Conservation (phyloP, 1,140 invertebrate species). For the Zaprionus kolodkinae region DNA sequence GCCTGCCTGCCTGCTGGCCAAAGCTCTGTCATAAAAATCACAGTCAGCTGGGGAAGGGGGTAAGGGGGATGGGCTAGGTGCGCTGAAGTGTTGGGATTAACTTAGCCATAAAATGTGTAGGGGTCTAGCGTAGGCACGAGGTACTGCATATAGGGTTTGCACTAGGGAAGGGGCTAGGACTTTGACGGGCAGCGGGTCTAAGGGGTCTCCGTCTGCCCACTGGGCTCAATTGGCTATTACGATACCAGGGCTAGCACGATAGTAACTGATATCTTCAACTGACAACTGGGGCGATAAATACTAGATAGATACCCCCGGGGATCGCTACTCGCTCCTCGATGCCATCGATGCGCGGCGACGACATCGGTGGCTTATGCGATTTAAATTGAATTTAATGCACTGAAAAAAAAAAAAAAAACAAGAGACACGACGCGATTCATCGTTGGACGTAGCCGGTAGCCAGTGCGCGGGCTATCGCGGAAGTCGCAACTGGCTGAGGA, state of each 20-base stretch:
- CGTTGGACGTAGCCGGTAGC: constrained; percentile 19
- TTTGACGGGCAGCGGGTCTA: too few relatives aligned
- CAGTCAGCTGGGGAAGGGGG: constrained; percentile 26
- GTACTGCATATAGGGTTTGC: too few relatives aligned
- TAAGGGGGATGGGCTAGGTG: constrained; percentile 16
- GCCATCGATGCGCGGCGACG: too few relatives aligned
- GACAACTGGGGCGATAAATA: constrained; percentile 54
- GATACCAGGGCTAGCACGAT: constrained; percentile 42
- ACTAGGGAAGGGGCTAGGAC: too few relatives aligned
- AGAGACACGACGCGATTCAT: constrained; percentile 56
- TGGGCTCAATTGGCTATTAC: constrained; percentile 59
- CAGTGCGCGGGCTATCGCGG: constrained; percentile 17
- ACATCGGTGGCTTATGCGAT: constrained; percentile 77
- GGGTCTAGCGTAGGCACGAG: too few relatives aligned
- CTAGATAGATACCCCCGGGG: constrained; percentile 45
- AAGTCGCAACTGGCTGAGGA: not conserved
- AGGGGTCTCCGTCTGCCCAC: too few relatives aligned
- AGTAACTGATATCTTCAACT: not conserved
- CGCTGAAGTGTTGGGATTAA: constrained; percentile 79
- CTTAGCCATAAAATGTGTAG: constrained; percentile 75
- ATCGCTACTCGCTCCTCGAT: constrained; percentile 15
- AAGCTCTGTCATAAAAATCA: constrained; percentile 82
- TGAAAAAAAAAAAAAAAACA: too few relatives aligned
- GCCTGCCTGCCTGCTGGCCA: not conserved
- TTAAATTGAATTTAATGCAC: constrained; percentile 78